A percentile compares a stretch with the other conserved stretches of the same genome.
Conservation (phyloP, 2,888 invertebrate genomes). For the Latheticus oryzae region DNA sequence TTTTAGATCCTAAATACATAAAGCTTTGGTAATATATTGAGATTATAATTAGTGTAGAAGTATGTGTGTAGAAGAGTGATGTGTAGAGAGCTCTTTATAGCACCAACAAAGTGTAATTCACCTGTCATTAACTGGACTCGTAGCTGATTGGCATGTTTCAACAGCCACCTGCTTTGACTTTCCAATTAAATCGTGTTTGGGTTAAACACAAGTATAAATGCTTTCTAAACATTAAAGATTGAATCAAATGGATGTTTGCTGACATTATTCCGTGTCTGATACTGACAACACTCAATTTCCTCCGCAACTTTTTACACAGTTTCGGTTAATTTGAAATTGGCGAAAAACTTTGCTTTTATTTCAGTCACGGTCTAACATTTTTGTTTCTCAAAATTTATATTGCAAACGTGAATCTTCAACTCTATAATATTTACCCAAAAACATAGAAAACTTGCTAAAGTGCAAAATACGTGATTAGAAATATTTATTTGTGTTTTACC, state of each 20-base stretch:
- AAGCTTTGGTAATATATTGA: constrained; percentile 42
- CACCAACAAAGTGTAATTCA: constrained; percentile 43
- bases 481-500: constrained; percentile 36
- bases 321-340: constrained; percentile 30
- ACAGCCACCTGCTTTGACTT: constrained; percentile 42
- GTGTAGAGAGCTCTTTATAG: constrained; percentile 42
- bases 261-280: constrained; percentile 31
- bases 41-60: constrained; percentile 35
- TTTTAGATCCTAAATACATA: constrained; percentile 37
- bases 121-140: constrained; percentile 47
- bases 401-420: constrained; percentile 37
- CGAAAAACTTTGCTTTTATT: constrained; percentile 26
- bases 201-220: constrained; percentile 40
- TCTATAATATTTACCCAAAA: constrained; percentile 29
- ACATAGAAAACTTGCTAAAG: constrained; percentile 33
- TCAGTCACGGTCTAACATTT: constrained; percentile 35
- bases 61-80: constrained; percentile 35
- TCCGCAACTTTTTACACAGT: constrained; percentile 8
- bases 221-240: constrained; percentile 28
- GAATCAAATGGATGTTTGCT: constrained; percentile 30
- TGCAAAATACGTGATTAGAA: constrained; percentile 39
- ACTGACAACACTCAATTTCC: constrained; percentile 30
- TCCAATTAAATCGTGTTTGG: constrained; percentile 45
- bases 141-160: constrained; percentile 44
- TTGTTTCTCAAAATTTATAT: constrained; percentile 37